Percentiles rank a stretch among this genome's conserved stretches.
phyloP scores from a whole-genome alignment of 2,113 vertebrate genomes.

The Calcarius ornatus region DNA sequence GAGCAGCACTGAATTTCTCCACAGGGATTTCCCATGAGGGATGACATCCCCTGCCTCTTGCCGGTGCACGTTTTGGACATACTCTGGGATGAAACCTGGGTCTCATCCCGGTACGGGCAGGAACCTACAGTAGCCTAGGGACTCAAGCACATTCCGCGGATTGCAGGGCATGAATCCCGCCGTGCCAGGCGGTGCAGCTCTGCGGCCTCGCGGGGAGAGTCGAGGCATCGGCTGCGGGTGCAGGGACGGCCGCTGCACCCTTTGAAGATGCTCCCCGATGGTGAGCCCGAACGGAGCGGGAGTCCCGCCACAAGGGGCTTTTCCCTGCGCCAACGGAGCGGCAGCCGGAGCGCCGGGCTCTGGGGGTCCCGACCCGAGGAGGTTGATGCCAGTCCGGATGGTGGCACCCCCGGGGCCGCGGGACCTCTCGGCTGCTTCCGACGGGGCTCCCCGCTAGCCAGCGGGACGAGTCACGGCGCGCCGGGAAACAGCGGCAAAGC shows the following conservation, averaged over 20 bases:
- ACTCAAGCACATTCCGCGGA: no score
- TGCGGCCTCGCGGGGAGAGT: accelerated
- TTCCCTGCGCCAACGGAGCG: neutral
- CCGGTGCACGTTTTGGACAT: accelerated
- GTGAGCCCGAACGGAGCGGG: neutral
- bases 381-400: accelerated
- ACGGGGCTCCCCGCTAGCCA: accelerated
- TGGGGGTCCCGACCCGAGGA: neutral
- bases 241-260: neutral
- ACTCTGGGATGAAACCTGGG: neutral
- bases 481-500: neutral
- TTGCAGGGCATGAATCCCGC: neutral
- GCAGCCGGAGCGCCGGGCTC: accelerated
- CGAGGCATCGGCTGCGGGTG: no score
- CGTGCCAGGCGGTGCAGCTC: neutral
- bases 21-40: accelerated
- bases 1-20: accelerated
- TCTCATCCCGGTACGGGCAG: accelerated
- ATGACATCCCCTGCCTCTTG: neutral
- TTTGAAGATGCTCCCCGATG: accelerated
- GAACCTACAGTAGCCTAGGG: neutral
- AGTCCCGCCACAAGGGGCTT: neutral
- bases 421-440: neutral
- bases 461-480: neutral
- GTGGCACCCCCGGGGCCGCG: neutral